phyloP scores from a whole-genome alignment of 2,797 vertebrate genomes.

The Gymnodraco acuticeps region DNA sequence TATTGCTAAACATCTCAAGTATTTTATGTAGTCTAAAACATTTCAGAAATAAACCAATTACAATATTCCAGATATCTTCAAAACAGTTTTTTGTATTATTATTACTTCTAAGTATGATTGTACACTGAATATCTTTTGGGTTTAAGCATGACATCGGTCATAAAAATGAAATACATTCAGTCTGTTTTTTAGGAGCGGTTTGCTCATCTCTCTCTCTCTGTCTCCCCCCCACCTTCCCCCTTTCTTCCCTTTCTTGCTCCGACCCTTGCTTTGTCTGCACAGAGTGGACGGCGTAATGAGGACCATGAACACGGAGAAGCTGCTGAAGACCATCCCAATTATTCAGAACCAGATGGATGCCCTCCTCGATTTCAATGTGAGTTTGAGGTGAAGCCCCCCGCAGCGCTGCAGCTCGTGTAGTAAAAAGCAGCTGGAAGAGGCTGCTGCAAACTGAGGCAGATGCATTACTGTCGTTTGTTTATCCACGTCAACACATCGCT shows the following conservation, averaged over 20 bases:
- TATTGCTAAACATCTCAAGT: not conserved
- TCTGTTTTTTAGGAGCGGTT: slow-evolving; percentile 20
- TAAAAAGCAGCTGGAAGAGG: slow-evolving; percentile 12
- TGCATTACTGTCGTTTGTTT: slow-evolving; percentile 25
- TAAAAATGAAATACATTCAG: too few relatives aligned
- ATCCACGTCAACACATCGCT: slow-evolving; percentile 37
- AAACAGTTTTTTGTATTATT: not conserved
- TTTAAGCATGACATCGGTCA: too few relatives aligned
- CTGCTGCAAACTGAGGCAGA: slow-evolving; percentile 25
- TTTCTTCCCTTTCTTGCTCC: slow-evolving; percentile 21
- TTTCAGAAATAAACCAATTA: not conserved
- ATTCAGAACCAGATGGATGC: slow-evolving; percentile 99
- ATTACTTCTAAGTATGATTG: too few relatives aligned
- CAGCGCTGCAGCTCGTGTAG: slow-evolving; percentile 20
- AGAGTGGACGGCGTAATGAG: slow-evolving; percentile 99
- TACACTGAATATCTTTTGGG: too few relatives aligned
- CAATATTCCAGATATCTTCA: not conserved
- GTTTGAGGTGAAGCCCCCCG: slow-evolving; percentile 73
- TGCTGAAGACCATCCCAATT: slow-evolving; percentile 98
- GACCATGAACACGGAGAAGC: slow-evolving; percentile 99
- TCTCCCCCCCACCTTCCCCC: not conserved
- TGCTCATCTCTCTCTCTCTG: slow-evolving; percentile 25
- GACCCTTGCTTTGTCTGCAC: slow-evolving; percentile 43
- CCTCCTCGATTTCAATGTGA: slow-evolving; percentile 99
- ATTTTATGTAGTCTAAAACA: not conserved